Conservation (phyloP, 2,888 invertebrate species). For the Zhengitettix transpicula region DNA sequence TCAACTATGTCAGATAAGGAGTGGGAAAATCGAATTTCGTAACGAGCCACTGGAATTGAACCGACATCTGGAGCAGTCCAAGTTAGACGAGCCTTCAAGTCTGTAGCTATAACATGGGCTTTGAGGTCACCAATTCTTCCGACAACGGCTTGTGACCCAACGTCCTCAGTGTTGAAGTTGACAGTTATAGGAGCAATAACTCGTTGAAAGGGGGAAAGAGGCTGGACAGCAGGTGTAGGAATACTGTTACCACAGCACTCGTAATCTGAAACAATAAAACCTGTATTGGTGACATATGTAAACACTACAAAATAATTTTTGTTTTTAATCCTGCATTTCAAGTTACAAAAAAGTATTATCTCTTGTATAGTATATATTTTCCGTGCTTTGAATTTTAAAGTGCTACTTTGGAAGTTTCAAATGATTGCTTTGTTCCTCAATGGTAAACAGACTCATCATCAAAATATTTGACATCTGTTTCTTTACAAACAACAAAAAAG, state of each 20-base stretch:
- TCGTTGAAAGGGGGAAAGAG: slow-evolving; percentile 33
- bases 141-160: slow-evolving; percentile 23
- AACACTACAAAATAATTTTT: too few relatives aligned
- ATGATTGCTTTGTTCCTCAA: too few relatives aligned
- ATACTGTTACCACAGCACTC: slow-evolving; percentile 37
- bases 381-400: too few relatives aligned
- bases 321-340: too few relatives aligned
- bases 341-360: too few relatives aligned
- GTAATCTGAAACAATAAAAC: slow-evolving; percentile 18
- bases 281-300: too few relatives aligned
- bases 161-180: slow-evolving; percentile 25
- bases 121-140: slow-evolving; percentile 37
- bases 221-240: slow-evolving; percentile 28
- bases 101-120: slow-evolving; percentile 28
- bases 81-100: slow-evolving; percentile 31
- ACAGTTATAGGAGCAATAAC: slow-evolving; percentile 31
- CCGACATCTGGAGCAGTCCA: slow-evolving; percentile 46
- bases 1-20: slow-evolving; percentile 22
- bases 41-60: slow-evolving; percentile 29
- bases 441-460: too few relatives aligned
- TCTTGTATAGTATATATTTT: too few relatives aligned
- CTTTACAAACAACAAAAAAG: too few relatives aligned
- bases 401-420: too few relatives aligned
- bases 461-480: too few relatives aligned
- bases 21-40: slow-evolving; percentile 26